Evolutionary conservation across 2,113 vertebrate genomes (phyloP), one percentile per base, ranked within the genome.

Genomic region (Muntiacus reevesi): DNA sequence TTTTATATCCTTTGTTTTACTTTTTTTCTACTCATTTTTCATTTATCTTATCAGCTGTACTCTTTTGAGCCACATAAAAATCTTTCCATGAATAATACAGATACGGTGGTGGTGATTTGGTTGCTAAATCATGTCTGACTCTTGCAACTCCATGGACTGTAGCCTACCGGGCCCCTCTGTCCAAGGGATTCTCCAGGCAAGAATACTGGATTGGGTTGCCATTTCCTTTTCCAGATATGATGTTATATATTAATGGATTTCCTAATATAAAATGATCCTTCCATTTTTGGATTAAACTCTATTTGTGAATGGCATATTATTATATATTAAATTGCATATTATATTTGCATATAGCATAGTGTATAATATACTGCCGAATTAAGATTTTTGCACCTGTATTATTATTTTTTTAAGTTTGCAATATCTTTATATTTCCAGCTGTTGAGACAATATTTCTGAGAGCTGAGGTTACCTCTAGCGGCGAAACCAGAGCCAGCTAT

Each of bases 401-500:
- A 12, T 13, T 50, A n/a, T 50, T 50, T 50, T 14, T 50, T 50
- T 13, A 94, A 57, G 93, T 98, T 93, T 98, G 96, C 81, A 98
- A 99, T 98, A 93, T 94, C 94, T 97, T 98, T 98, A 57, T 98
- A 96, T 98, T 98, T 98, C 94, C 84, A 96, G 88, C 89, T 81
- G 95, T 50, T 91, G 93, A 95, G 78, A 97, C 87, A 95, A 82
- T 97, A 86, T 47, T 96, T 94, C 89, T 0, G 7, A 96, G 92
- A 91, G 97, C 82, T 4, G 90, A 47, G 40, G 94, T 89, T 91
- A 54, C 90, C 92, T 96, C 98, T 99, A 99, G 98, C 99, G 99
- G 78, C 99, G 99, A 97, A 99, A 99, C 99, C 99, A 99, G 87
- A 99, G 99, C 99, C 99, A 99, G 98, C 99, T 99, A 95, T 99